Evolutionary conservation across 2,113 vertebrate genomes (phyloP).

Genomic region (Notarius lentiginosus): DNA sequence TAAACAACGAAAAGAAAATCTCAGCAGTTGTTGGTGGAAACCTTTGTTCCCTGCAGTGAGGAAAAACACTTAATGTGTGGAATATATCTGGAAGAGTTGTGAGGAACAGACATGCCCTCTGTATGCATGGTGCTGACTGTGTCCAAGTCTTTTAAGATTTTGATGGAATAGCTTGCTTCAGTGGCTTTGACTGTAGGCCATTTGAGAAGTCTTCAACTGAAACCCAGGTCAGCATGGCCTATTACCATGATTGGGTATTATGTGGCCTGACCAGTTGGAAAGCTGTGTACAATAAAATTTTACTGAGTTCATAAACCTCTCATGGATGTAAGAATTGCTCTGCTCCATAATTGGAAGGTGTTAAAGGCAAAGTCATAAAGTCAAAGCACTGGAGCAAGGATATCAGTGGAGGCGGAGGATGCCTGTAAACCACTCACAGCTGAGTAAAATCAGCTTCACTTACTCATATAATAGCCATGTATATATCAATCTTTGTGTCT

Average conservation of each 20-base stretch:
- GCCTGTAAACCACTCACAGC: slow-evolving; percentile 26
- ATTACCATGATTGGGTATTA: slow-evolving; percentile 69
- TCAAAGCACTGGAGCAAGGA: slow-evolving; percentile 55
- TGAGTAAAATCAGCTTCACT: slow-evolving; percentile 10
- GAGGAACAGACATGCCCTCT: slow-evolving; percentile 59
- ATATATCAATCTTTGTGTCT: neutral
- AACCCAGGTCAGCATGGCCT: slow-evolving; percentile 70
- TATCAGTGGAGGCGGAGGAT: slow-evolving; percentile 48
- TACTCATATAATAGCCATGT: neutral
- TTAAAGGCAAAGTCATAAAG: slow-evolving; percentile 65
- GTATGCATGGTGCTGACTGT: slow-evolving; percentile 45
- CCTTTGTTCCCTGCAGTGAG: slow-evolving; percentile 59
- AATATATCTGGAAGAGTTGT: slow-evolving; percentile 58
- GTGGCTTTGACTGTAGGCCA: slow-evolving; percentile 66
- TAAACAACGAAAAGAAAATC: neutral
- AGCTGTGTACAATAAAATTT: slow-evolving; percentile 70
- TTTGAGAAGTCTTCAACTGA: slow-evolving; percentile 60
- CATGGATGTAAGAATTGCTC: slow-evolving; percentile 63
- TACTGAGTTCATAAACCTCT: slow-evolving; percentile 73
- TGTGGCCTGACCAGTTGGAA: slow-evolving; percentile 71
- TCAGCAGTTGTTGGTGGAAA: slow-evolving; percentile 15
- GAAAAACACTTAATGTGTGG: slow-evolving; percentile 63
- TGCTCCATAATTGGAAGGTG: slow-evolving; percentile 67
- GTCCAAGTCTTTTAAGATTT: slow-evolving; percentile 59
- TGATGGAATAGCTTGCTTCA: slow-evolving; percentile 56